phyloP scores from a whole-genome alignment of 2,113 vertebrate genomes.

The Manacus vitellinus region DNA sequence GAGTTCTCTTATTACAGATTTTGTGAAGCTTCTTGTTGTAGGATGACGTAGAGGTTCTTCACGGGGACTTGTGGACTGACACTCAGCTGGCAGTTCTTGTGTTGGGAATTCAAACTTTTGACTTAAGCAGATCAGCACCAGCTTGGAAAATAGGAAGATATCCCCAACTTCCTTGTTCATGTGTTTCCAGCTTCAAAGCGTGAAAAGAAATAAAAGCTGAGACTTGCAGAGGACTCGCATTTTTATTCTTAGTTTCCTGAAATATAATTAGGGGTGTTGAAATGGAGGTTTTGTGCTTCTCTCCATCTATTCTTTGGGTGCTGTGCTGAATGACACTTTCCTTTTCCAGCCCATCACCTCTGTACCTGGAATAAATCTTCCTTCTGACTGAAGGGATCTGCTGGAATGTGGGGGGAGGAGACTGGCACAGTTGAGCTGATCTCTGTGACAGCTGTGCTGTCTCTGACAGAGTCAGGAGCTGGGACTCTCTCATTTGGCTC shows the following conservation, averaged over 20 bases:
- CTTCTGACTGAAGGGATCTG: not conserved
- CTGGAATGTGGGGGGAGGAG: not conserved
- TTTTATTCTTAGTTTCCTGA: not conserved
- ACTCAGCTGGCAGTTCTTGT: not conserved
- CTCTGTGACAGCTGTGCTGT: not conserved
- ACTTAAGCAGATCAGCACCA: not conserved
- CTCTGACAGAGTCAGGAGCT: not conserved
- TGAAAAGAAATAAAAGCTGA: not conserved
- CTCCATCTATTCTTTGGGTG: not conserved
- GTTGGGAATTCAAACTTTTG: not conserved
- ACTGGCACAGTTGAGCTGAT: not conserved
- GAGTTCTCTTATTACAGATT: not conserved
- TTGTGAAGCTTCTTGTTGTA: not conserved
- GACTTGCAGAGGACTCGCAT: not conserved
- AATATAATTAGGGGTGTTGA: fast-evolving
- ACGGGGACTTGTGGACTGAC: not conserved
- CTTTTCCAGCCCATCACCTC: not conserved
- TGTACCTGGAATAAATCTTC: fast-evolving
- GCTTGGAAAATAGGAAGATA: not conserved
- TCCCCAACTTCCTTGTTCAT: not conserved
- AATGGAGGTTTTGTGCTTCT: not conserved
- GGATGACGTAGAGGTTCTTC: fast-evolving
- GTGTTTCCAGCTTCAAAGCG: not conserved
- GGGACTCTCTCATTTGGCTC: not conserved
- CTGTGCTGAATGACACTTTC: not conserved